Evolutionary conservation across 2,797 vertebrate species (phyloP).

Genomic region (Acanthopagrus latus): DNA sequence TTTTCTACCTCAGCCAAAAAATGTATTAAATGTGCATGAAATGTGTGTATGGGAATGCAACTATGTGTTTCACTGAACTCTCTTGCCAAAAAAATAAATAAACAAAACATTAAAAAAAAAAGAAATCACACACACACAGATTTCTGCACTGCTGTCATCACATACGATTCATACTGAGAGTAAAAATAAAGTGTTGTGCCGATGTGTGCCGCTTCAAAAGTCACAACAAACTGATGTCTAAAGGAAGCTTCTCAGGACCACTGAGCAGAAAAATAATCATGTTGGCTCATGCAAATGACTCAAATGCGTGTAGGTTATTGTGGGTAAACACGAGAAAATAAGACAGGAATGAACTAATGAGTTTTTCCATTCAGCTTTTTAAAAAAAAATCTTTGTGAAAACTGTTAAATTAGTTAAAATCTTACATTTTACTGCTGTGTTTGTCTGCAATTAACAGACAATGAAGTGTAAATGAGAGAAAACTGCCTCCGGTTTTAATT

Average conservation of each 20-base stretch:
- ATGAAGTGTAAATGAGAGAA: no score
- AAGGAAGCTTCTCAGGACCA: neutral
- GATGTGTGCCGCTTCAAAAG: neutral
- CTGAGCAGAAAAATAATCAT: neutral
- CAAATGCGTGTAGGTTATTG: neutral
- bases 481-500: neutral
- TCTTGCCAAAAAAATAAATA: no score
- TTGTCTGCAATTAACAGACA: neutral
- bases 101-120: no score
- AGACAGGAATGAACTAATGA: neutral
- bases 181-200: neutral
- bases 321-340: neutral
- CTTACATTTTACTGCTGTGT: neutral
- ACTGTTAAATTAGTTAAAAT: neutral
- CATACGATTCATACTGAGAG: neutral
- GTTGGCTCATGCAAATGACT: slow-evolving; percentile 30
- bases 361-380: neutral
- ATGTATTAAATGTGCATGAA: no score
- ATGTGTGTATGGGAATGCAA: no score
- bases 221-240: neutral
- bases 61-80: no score
- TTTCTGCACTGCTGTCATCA: neutral
- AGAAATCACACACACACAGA: neutral
- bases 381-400: no score
- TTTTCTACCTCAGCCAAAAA: no score